These are phyloP conservation scores for Epicampocera succincta DNA, from an alignment of 2,888 invertebrate genomes.

Conservation along the genomic window DNA sequence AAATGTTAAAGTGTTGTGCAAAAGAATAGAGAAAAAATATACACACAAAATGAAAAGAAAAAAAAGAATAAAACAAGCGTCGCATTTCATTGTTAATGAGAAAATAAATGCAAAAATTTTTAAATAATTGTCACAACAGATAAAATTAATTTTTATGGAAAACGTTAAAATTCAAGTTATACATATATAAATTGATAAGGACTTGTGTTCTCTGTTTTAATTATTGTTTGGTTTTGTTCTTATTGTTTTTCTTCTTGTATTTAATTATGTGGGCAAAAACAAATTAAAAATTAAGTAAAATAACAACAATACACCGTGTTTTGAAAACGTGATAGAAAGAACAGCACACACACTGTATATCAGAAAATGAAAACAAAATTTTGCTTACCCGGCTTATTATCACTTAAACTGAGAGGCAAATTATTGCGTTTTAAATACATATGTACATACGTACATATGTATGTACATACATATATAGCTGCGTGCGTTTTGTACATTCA, in stretches of 20 bases:
- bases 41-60: slow-evolving; percentile 7
- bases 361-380: neutral
- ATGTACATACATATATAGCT: no score
- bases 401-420: neutral
- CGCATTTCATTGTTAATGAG: neutral
- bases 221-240: neutral
- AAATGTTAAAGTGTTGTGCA: slow-evolving; percentile 40
- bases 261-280: neutral
- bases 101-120: slow-evolving; percentile 51
- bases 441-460: no score
- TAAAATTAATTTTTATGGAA: neutral
- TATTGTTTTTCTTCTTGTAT: neutral
- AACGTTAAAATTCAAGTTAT: neutral
- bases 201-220: no score
- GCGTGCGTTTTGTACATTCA: no score
- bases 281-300: neutral
- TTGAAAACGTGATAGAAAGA: no score
- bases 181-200: no score
- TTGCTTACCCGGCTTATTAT: slow-evolving; percentile 43
- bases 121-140: neutral
- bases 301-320: neutral
- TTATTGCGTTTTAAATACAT: slow-evolving; percentile 40
- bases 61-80: neutral
- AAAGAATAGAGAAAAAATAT: slow-evolving; percentile 41
- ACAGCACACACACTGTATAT: neutral